Evolutionary conservation across 1,140 invertebrate genomes (phyloP), one percentile per base, ranked within the genome.

Genomic region (Ceratoteleas bidentatus): DNA sequence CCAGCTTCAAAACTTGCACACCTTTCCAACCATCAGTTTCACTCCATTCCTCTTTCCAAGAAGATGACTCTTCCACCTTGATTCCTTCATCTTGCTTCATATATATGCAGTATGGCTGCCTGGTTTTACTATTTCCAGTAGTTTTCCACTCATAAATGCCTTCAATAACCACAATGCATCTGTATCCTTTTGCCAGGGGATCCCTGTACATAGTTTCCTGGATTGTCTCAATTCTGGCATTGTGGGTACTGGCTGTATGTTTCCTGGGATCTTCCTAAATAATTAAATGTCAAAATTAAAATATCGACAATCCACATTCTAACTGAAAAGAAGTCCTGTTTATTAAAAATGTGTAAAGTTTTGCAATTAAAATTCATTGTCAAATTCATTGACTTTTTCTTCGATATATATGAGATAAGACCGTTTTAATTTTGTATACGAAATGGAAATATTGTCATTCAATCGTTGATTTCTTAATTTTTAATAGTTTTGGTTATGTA

Each of bases 101-200:
- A 89, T 95, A 95, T 72, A 98, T 94, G 70, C 95, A 95, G 90
- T 95, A 97, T 0, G 96, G 95, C 87, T 96, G 95, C 86, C 96
- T 97, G 3, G 85, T 32, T 76, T 93, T 93, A 32, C 87, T 88
- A 64, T 85, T 86, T 85, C 92, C 90, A n/a, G 93, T 93, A 9
- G 94, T 95, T 88, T 97, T 94, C 96, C 96, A 98, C 91, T 98
- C 96, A 90, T 96, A 98, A 87, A 96, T 97, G 2, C 96, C 96
- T 90, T 97, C 95, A 75, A 93, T 94, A 16, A 97, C 82, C 11
- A 97, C 91, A 14, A 97, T 92, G 91, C 96, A 98, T 81, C 96
- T 93, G 58, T 94, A 93, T 34, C 96, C 95, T 75, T 93, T 93
- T 56, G 89, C 32, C 92, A 93, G 85, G 94, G 97, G 0, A 96